Base-by-base conservation (phyloP, 1,140 invertebrate genomes). In the Hestina assimilis region DNA sequence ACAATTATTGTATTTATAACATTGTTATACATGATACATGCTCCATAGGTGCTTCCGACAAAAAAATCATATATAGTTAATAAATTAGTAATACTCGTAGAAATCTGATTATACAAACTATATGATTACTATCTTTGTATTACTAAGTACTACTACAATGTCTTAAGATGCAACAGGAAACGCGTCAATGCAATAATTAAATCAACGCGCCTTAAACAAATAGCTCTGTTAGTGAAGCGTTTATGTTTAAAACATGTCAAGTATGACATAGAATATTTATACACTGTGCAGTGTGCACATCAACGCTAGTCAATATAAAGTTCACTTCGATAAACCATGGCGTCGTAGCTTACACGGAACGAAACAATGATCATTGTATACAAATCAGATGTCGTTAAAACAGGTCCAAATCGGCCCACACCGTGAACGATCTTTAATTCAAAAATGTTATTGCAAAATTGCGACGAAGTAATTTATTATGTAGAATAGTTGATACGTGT, bases 341-440 rank as follows among this genome's bases (percentile, higher is more conserved):
- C 23, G 43, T 47, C 15, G 43, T 47, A 21, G 43, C 43, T 47
- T 14, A 47, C 43, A 47, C 43, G 28, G 29, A 47, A 31, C 31
- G 43, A 42, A 55, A 55, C 53, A 56, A 56, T 56, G 35, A 56
- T 41, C 53, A 56, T 56, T 56, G 53, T 56, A 56, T 56, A 56
- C 53, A 56, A 56, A 56, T 56, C 53, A 56, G 53, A 38, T 51
- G 48, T 41, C 35, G 43, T 47, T 40, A 48, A 47, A 56, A 56
- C 53, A 56, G 40, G 53, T 35, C 31, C 24, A 56, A 56, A 56
- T 56, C 53, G 31, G 53, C 53, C 53, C 53, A 56, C 53, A 56
- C 43, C 8, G 14, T 17, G 38, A n/a, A 41, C 33, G 29, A 56
- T 56, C 53, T 41, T 23, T 40, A 47, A 40, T 47, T 56, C 14